phyloP scores from a whole-genome alignment of 1,140 invertebrate genomes.

The Anastatus disparis region DNA sequence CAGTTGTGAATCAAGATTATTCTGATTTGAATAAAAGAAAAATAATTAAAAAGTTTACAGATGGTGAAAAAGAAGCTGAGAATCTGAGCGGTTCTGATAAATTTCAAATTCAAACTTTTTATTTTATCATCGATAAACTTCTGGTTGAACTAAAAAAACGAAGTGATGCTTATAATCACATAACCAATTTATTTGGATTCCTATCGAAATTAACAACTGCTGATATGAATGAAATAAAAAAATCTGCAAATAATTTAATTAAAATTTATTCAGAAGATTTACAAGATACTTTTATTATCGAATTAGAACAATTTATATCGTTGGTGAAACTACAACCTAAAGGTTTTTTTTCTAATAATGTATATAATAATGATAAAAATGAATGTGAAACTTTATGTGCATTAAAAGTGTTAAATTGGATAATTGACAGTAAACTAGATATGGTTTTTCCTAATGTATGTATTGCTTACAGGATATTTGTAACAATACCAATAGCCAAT shows the following conservation, averaged over 20 bases:
- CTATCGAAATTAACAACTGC: neutral
- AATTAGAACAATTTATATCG: conserved; percentile 16
- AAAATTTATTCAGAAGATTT: conserved; percentile 20
- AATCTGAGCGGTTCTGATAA: neutral
- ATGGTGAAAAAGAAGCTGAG: neutral
- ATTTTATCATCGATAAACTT: conserved; percentile 25
- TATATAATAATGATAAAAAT: too few species aligned
- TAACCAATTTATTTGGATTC: conserved; percentile 22
- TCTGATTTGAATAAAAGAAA: conserved; percentile 6
- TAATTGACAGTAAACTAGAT: conserved; percentile 9
- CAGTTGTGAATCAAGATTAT: conserved; percentile 20
- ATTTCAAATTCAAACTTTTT: conserved; percentile 27
- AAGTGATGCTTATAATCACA: too few species aligned
- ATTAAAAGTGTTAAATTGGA: conserved; percentile 21
- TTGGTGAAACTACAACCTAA: too few species aligned
- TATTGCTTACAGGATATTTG: conserved; percentile 21
- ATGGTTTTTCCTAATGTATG: conserved; percentile 26
- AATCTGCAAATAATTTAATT: neutral
- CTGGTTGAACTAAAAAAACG: conserved; percentile 13
- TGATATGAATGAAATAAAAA: conserved; percentile 1
- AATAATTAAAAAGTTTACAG: neutral
- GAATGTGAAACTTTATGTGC: too few species aligned
- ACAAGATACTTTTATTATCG: conserved; percentile 1
- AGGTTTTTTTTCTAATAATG: too few species aligned
- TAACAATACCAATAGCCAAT: too few species aligned